Base-by-base conservation (phyloP, 92 coral and sea anemone genomes). In the Muricea muricata region DNA sequence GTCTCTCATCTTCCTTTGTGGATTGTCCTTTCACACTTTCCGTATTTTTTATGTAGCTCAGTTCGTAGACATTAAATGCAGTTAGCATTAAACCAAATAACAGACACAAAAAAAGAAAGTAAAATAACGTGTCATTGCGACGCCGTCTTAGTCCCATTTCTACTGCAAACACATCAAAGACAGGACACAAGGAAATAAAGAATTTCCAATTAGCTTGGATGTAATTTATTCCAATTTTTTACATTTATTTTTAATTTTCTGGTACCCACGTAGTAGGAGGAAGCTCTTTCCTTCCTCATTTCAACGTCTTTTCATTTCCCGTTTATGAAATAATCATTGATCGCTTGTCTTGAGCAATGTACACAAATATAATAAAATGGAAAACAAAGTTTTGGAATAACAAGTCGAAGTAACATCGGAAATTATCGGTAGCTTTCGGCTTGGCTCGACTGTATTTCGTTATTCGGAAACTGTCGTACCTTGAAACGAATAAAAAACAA, bases 81-180 rank as follows among this genome's bases (percentile, higher is more conserved):
- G 94, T 89, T 23, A 95, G 87, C 37, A 95, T 54, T 54, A 95
- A 81, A 73, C 97, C 98, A 84, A 95, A 95, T 30, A 91, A 70
- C 34, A 95, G 89, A 85, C 95, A 91, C 0, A 85, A 93, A 73
- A 90, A 35, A 82, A 95, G 85, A 24, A 93, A 40, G 48, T 84
- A 87, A 47, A 90, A 63, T 60, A 93, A 7, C 15, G 52, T 56
- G 1, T 57, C 47, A 17, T 4, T 28, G 39, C 50, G 54, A 20
- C 83, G 83, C 5, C 83, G 32, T 40, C 60, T 45, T 1, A 28
- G 58, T 23, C 63, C 54, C 35, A 63, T 63, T n/a, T 14, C 70
- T 63, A 39, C 30, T 63, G 70, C 20, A 28, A 60, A 25, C 1
- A 17, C 1, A 12, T 55, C 26, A 55, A 2, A n/a, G 63, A 45